phyloP scores from a whole-genome alignment of 2,888 invertebrate species.

The Nowickia ferox region DNA sequence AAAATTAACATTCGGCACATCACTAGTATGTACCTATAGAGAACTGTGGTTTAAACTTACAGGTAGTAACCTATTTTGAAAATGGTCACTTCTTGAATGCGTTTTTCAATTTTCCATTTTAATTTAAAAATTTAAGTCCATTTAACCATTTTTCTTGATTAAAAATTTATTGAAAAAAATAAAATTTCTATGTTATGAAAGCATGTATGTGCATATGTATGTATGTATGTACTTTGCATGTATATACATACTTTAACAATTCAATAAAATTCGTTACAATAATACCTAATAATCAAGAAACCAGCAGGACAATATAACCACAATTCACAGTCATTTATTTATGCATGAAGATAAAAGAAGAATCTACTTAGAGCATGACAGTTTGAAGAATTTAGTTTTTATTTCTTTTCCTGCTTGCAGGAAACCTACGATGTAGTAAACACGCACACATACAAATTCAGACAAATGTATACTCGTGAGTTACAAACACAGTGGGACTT shows the following conservation, averaged over 20 bases:
- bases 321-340: conserved; percentile 23
- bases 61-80: too few species aligned
- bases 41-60: too few species aligned
- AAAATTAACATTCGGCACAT: too few species aligned
- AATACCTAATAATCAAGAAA: conserved; percentile 45
- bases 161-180: background rate
- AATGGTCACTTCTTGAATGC: too few species aligned
- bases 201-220: background rate
- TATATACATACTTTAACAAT: conserved; percentile 12
- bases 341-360: conserved; percentile 29
- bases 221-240: background rate
- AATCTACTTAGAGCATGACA: conserved; percentile 31
- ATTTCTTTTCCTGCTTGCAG: conserved; percentile 18
- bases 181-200: background rate
- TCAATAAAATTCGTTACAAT: conserved; percentile 33
- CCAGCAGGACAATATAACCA: conserved; percentile 66
- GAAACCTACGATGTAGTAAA: conserved; percentile 15
- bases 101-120: too few species aligned
- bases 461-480: conserved; percentile 8
- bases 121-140: conserved; percentile 9
- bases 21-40: too few species aligned
- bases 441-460: background rate
- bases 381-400: conserved; percentile 29
- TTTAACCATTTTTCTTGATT: background rate
- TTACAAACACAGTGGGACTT: conserved; percentile 58